Evolutionary conservation across 2,113 vertebrate genomes (phyloP).

Genomic region (Sialia sialis): DNA sequence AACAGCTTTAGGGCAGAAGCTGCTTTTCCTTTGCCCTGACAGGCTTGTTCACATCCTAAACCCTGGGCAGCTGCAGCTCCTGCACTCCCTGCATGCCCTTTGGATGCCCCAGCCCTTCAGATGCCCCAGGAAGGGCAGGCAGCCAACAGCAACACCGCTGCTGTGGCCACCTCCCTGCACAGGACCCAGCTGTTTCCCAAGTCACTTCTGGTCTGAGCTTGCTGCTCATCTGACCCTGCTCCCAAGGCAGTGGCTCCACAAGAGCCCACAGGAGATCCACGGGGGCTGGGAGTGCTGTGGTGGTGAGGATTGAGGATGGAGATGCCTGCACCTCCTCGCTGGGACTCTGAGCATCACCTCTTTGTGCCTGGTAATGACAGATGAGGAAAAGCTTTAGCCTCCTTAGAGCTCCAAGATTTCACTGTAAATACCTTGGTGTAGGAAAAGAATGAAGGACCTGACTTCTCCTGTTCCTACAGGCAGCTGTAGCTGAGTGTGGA

Average conservation of each 20-base stretch:
- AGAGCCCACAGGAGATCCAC: accelerated
- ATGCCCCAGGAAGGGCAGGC: neutral
- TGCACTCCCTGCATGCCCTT: neutral
- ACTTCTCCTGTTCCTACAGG: neutral
- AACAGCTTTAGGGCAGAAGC: neutral
- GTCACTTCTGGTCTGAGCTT: neutral
- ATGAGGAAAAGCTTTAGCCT: neutral
- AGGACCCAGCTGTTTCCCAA: neutral
- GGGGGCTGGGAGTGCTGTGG: neutral
- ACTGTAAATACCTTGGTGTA: neutral
- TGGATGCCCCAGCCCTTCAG: neutral
- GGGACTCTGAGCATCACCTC: neutral
- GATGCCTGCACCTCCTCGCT: accelerated
- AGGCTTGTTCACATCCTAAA: neutral
- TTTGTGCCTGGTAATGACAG: neutral
- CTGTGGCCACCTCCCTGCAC: neutral
- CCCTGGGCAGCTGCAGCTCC: neutral
- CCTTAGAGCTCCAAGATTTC: neutral
- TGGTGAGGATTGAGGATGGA: neutral
- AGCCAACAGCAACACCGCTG: neutral
- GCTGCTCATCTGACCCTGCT: neutral
- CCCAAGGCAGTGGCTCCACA: neutral
- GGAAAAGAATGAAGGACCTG: neutral
- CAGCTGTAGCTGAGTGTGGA: neutral
- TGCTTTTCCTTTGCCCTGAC: neutral